Percentiles rank a stretch among this genome's conserved stretches.
Conservation (phyloP, 1,140 invertebrate species). For the Adoxophyes honmai region DNA sequence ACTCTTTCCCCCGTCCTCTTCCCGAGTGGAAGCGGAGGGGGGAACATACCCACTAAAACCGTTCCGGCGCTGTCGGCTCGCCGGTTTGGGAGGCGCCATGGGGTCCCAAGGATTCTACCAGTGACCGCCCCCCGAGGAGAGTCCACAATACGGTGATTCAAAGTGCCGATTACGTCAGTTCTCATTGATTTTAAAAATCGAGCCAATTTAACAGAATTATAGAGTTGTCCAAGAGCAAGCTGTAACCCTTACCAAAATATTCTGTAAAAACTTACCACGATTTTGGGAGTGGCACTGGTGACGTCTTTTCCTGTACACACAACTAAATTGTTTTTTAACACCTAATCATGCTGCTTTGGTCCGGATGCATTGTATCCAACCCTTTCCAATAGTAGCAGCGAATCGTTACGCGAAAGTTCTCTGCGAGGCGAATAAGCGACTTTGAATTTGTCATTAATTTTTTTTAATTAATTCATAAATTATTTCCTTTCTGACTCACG, state of each 20-base stretch:
- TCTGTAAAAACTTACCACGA: conserved; percentile 6
- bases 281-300: neutral
- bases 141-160: conserved; percentile 17
- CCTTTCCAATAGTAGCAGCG: conserved; percentile 24
- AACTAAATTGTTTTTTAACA: too few relatives aligned
- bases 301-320: too few relatives aligned
- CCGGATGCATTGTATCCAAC: too few relatives aligned
- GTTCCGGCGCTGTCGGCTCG: too few relatives aligned
- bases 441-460: conserved; percentile 19
- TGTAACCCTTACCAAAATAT: conserved; percentile 22
- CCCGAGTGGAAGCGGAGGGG: too few relatives aligned
- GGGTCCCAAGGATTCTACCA: too few relatives aligned
- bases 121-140: too few relatives aligned
- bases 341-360: too few relatives aligned
- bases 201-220: conserved; percentile 25
- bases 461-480: conserved; percentile 24
- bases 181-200: conserved; percentile 23
- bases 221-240: conserved; percentile 37
- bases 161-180: conserved; percentile 29
- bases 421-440: conserved; percentile 9
- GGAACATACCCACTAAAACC: too few relatives aligned
- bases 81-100: too few relatives aligned
- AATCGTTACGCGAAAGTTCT: conserved; percentile 23
- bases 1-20: too few relatives aligned
- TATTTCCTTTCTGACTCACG: neutral